phyloP scores from a whole-genome alignment of 2,888 invertebrate genomes.

The Linnaemya vulpina region DNA sequence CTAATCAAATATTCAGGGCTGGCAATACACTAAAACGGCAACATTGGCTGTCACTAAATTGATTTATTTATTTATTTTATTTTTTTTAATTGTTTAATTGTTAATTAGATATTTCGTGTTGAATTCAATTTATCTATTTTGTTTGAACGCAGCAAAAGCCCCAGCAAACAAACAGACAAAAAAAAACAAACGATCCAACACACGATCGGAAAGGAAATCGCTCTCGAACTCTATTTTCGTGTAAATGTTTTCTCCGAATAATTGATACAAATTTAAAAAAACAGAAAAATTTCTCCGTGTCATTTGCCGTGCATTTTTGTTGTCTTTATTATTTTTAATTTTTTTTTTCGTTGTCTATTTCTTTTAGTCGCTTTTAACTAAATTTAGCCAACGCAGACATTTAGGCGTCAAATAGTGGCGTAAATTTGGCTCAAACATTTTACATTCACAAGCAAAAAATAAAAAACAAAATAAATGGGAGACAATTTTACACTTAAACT shows the following conservation, averaged over 20 bases:
- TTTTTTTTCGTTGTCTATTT: slow-evolving; percentile 1
- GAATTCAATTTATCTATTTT: slow-evolving; percentile 55
- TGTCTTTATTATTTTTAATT: background rate
- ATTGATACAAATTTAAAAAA: slow-evolving; percentile 46
- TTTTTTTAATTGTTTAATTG: slow-evolving; percentile 47
- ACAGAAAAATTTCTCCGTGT: slow-evolving; percentile 34
- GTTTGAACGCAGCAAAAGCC: slow-evolving; percentile 2
- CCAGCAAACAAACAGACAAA: background rate
- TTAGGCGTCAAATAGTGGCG: slow-evolving; percentile 71
- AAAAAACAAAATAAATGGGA: background rate
- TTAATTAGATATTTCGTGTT: slow-evolving; percentile 44
- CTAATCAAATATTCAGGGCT: too few relatives aligned
- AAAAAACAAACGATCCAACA: slow-evolving; percentile 41
- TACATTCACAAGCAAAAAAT: slow-evolving; percentile 39
- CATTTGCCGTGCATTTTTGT: background rate
- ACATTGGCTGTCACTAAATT: slow-evolving; percentile 3
- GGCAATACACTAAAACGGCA: background rate
- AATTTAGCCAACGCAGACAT: slow-evolving; percentile 72
- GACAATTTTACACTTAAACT: slow-evolving; percentile 14
- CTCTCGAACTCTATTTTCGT: slow-evolving; percentile 36
- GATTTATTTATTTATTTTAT: too few relatives aligned
- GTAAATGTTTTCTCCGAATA: slow-evolving; percentile 24
- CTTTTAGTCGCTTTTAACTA: slow-evolving; percentile 56
- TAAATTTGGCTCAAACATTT: slow-evolving; percentile 63
- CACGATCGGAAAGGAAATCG: slow-evolving; percentile 35